A percentile compares a stretch with the other conserved stretches of the same genome.
Conservation (phyloP, 2,797 vertebrate genomes). For the Arrhamphus sclerolepis region DNA sequence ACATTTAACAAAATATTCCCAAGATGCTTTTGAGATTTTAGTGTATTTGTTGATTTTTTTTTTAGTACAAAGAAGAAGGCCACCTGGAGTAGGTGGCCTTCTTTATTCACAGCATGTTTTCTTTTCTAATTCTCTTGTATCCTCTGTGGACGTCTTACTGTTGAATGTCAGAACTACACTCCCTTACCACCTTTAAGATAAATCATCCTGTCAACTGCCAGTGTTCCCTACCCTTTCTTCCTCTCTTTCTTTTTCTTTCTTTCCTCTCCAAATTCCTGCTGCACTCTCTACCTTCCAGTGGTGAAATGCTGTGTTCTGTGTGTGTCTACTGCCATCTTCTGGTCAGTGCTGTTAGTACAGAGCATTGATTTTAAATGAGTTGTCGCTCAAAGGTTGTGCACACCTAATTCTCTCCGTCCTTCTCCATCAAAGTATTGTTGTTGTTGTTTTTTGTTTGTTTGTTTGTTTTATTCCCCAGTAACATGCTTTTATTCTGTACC, state of each 20-base stretch:
- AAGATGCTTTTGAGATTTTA: not conserved
- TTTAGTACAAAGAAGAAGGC: too few relatives aligned
- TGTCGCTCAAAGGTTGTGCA: not conserved
- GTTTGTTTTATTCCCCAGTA: not conserved
- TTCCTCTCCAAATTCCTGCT: not conserved
- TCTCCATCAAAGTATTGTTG: too few relatives aligned
- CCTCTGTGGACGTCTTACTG: constrained; percentile 4
- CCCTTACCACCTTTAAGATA: constrained; percentile 29
- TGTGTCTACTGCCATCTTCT: constrained; percentile 63
- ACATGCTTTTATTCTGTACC: constrained; percentile 2
- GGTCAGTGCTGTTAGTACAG: constrained; percentile 38
- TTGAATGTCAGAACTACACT: not conserved
- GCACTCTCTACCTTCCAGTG: not conserved
- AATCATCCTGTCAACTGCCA: constrained; percentile 19
- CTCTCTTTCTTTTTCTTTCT: too few relatives aligned
- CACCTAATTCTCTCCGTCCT: not conserved
- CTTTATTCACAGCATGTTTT: not conserved
- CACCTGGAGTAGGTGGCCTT: too few relatives aligned
- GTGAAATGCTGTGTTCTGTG: constrained; percentile 23
- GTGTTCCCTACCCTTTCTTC: constrained; percentile 41
- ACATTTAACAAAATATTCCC: not conserved
- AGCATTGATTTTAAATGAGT: not conserved
- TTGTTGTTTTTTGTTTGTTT: too few relatives aligned
- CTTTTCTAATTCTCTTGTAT: constrained; percentile 2
- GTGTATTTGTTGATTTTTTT: too few relatives aligned